Conservation (phyloP, 1,140 invertebrate genomes). For the Drosophila guanche region DNA sequence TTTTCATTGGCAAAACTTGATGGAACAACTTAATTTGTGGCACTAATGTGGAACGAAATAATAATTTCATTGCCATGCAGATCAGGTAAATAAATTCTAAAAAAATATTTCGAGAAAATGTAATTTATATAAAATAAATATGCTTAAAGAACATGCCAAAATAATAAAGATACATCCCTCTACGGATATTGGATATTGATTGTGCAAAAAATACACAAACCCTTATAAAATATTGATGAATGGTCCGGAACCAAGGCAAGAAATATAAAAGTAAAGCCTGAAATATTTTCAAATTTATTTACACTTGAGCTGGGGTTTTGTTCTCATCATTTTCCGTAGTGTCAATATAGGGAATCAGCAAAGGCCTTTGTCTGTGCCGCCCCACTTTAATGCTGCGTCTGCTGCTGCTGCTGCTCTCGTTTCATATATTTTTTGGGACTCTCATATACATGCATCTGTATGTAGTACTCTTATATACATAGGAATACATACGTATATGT, state of each 20-base stretch:
- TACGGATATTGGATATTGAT: too few relatives aligned
- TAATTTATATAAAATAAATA: not conserved
- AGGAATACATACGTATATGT: slow-evolving; percentile 7
- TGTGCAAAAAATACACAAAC: too few relatives aligned
- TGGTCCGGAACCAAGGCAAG: too few relatives aligned
- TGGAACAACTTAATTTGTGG: too few relatives aligned
- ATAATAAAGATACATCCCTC: too few relatives aligned
- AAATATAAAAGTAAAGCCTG: too few relatives aligned
- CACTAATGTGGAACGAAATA: too few relatives aligned
- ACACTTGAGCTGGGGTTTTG: not conserved
- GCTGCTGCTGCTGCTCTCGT: not conserved
- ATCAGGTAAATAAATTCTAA: too few relatives aligned
- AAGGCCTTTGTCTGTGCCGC: slow-evolving; percentile 4
- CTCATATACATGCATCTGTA: slow-evolving; percentile 2
- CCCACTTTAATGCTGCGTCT: slow-evolving; percentile 18
- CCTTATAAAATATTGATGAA: too few relatives aligned
- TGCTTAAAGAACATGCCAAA: too few relatives aligned
- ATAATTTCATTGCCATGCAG: too few relatives aligned
- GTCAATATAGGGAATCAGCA: not conserved
- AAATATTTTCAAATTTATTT: slow-evolving; percentile 12
- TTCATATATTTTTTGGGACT: slow-evolving; percentile 12
- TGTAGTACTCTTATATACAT: not conserved
- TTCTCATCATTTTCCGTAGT: slow-evolving; percentile 6
- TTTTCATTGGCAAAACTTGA: too few relatives aligned
- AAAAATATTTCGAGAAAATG: not conserved